Percentiles rank a stretch among this genome's conserved stretches.
Conservation (phyloP, 2,113 vertebrate genomes). For the Perca fluviatilis region DNA sequence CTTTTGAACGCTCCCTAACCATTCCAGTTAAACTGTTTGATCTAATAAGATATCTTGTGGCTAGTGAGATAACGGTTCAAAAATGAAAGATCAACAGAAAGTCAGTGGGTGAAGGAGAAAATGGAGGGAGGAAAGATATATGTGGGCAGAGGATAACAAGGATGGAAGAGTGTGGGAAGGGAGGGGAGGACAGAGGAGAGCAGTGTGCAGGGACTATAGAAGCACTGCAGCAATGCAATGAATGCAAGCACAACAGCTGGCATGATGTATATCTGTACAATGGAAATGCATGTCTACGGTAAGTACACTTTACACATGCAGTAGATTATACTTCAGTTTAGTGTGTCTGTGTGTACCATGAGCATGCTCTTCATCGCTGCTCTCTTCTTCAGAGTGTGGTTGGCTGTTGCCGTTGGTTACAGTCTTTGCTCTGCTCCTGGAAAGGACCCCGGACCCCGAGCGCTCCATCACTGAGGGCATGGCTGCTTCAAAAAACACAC, state of each 20-base stretch:
- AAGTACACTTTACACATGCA: background rate
- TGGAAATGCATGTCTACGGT: background rate
- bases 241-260: slow-evolving; percentile 45
- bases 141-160: slow-evolving; percentile 56
- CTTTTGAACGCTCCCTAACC: background rate
- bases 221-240: slow-evolving; percentile 48
- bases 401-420: slow-evolving; percentile 87
- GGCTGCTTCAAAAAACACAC: slow-evolving; percentile 38
- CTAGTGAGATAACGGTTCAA: background rate
- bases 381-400: slow-evolving; percentile 79
- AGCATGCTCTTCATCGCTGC: slow-evolving; percentile 79
- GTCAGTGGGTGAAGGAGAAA: slow-evolving; percentile 40
- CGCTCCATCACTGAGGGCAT: slow-evolving; percentile 95
- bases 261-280: background rate
- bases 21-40: slow-evolving; percentile 16
- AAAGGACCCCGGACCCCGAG: slow-evolving; percentile 89
- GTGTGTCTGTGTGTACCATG: slow-evolving; percentile 62
- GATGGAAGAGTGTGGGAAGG: slow-evolving; percentile 47
- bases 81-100: slow-evolving; percentile 15
- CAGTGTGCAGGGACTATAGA: slow-evolving; percentile 10
- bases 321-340: background rate
- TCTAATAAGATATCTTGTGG: background rate
- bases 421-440: slow-evolving; percentile 91
- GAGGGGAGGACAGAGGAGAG: slow-evolving; percentile 35
- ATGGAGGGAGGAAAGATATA: slow-evolving; percentile 27